Evolutionary conservation across 2,113 vertebrate genomes (phyloP).

Genomic region (Peromyscus polionotus): DNA sequence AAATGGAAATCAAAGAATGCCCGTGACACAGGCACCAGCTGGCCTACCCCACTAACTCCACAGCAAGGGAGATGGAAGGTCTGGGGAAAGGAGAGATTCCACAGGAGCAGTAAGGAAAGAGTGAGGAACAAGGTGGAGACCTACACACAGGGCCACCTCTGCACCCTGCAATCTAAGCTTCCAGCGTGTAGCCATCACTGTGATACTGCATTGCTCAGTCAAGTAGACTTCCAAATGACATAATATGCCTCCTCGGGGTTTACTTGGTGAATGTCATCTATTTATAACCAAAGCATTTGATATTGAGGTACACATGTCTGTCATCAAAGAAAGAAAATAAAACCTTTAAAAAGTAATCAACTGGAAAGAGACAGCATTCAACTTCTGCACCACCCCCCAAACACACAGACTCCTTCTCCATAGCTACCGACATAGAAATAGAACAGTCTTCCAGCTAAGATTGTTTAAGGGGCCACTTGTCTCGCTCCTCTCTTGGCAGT

Average conservation of each 20-base stretch:
- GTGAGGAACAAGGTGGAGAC: neutral
- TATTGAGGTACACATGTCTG: neutral
- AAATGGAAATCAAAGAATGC: neutral
- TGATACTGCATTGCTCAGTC: neutral
- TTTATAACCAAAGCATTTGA: neutral
- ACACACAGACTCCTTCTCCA: neutral
- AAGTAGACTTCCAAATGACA: neutral
- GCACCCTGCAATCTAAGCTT: neutral
- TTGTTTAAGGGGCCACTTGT: neutral
- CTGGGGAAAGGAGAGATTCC: accelerated
- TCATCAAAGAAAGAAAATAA: neutral
- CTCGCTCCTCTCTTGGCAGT: accelerated
- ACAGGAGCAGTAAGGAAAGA: accelerated
- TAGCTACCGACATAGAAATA: neutral
- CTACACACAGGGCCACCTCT: accelerated
- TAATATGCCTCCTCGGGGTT: neutral
- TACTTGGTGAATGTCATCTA: neutral
- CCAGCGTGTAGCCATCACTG: too few relatives aligned
- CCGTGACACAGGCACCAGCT: too few relatives aligned
- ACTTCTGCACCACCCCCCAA: neutral
- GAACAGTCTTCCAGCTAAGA: neutral
- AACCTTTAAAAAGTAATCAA: neutral
- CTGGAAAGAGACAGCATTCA: neutral
- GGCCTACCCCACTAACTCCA: too few relatives aligned
- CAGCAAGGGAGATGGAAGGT: too few relatives aligned